Conservation (phyloP, 2,797 vertebrate genomes). For the Scomberomorus guttatus region DNA sequence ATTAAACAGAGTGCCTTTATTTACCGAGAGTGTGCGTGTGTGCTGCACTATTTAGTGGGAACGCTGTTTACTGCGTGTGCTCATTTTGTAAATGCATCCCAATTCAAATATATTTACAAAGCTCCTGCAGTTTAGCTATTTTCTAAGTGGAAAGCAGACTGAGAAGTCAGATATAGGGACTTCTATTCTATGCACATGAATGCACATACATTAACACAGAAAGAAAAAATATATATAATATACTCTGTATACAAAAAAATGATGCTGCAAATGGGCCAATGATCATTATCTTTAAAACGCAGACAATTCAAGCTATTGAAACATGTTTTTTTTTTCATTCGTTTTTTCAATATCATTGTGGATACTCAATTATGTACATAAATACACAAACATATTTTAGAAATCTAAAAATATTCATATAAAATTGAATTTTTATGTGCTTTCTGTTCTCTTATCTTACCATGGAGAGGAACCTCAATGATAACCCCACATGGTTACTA, state of each 20-base stretch:
- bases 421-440: too few species aligned
- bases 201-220: too few species aligned
- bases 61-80: background rate
- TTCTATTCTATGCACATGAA: too few species aligned
- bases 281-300: too few species aligned
- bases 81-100: conserved; percentile 60
- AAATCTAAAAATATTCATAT: background rate
- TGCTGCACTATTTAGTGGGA: conserved; percentile 24
- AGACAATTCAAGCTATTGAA: too few species aligned
- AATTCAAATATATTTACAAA: conserved; percentile 42
- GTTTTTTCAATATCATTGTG: too few species aligned
- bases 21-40: conserved; percentile 42
- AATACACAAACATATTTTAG: background rate
- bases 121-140: conserved; percentile 25
- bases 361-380: too few species aligned
- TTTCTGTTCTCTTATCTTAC: background rate
- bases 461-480: background rate
- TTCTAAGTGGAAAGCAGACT: conserved; percentile 13
- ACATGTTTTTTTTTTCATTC: too few species aligned
- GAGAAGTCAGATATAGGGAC: too few species aligned
- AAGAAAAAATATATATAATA: too few species aligned
- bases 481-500: background rate
- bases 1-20: conserved; percentile 78
- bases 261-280: too few species aligned
- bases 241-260: too few species aligned